Evolutionary conservation across 2,797 vertebrate species (phyloP), one percentile per base, ranked within the genome.

Genomic region (Eulemur rubriventer): DNA sequence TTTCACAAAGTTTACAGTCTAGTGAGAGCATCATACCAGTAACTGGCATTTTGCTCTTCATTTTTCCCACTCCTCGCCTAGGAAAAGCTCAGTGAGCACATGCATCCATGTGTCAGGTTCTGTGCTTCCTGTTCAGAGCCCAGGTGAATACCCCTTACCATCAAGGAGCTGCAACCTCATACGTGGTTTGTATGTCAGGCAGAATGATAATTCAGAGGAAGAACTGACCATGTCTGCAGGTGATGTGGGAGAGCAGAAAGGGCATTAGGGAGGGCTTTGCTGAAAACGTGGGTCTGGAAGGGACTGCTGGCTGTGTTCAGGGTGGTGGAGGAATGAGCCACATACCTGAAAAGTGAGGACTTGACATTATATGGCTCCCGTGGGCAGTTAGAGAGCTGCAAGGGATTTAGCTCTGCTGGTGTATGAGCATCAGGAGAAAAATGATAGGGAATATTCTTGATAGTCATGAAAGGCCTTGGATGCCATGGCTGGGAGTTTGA

Each of bases 161-260:
- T 67, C 18, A 4, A 52, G 14, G n/a, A 70, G 50, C 41, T 20
- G 5, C 35, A 63, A 22, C 46, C 50, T 84, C 13, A 4, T 33
- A 28, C 70, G 18, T 78, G 46, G 22, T 22, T 33, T 55, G 4
- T 63, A 7, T 55, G 50, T 78, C 72, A 55, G 50, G 33, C 1
- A 67, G 61, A 83, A 33, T 50, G 12, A 46, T 28, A 35, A 24
- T 43, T 35, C 33, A 79, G 57, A 72, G 13, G 43, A 59, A 63
- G 35, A 46, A 46, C 18, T 75, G 35, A 55, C 26, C 17, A 8
- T 70, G 69, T 80, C 65, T 72, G 38, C n/a, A 81, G 20, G 26
- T 0, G 4, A 14, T 0, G 0, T 1, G 30, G 0, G n/a, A n/a
- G 28, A 26, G 9, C 52, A 50, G 33, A 52, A 33, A 67, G 22